These are phyloP conservation scores for Dromiciops gliroides DNA, from an alignment of 2,113 vertebrate genomes.

Conservation along the genomic window DNA sequence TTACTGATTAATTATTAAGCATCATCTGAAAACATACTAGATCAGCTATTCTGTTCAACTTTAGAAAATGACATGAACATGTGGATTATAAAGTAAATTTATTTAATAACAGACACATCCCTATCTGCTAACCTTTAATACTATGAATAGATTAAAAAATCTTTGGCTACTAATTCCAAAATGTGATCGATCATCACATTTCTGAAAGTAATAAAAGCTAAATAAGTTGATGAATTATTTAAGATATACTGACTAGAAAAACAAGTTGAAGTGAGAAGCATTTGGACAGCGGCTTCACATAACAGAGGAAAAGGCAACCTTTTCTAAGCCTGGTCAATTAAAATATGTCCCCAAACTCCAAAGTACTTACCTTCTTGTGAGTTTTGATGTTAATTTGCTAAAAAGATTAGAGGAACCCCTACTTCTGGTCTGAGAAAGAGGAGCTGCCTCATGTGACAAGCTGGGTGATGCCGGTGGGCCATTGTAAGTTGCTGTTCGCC, in stretches of 20 bases:
- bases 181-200: not conserved
- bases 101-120: not conserved
- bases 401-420: conserved; percentile 97
- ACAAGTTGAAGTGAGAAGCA: not conserved
- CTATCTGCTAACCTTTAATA: not conserved
- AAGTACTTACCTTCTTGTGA: conserved; percentile 94
- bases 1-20: fast-evolving
- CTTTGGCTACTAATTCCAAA: not conserved
- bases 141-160: not conserved
- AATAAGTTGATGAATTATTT: not conserved
- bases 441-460: conserved; percentile 93
- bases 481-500: conserved; percentile 97
- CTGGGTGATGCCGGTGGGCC: conserved; percentile 97
- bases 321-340: not conserved
- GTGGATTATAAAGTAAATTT: not conserved
- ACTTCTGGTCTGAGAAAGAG: conserved; percentile 93
- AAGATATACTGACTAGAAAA: not conserved
- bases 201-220: not conserved
- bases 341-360: not conserved
- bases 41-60: not conserved
- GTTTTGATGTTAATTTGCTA: conserved; percentile 97
- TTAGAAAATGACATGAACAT: not conserved
- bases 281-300: not conserved
- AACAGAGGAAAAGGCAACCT: not conserved
- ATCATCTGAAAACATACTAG: too few relatives aligned